Evolutionary conservation across 2,888 invertebrate species (phyloP), one percentile per base, ranked within the genome.

Genomic region (Odontomyia ornata): DNA sequence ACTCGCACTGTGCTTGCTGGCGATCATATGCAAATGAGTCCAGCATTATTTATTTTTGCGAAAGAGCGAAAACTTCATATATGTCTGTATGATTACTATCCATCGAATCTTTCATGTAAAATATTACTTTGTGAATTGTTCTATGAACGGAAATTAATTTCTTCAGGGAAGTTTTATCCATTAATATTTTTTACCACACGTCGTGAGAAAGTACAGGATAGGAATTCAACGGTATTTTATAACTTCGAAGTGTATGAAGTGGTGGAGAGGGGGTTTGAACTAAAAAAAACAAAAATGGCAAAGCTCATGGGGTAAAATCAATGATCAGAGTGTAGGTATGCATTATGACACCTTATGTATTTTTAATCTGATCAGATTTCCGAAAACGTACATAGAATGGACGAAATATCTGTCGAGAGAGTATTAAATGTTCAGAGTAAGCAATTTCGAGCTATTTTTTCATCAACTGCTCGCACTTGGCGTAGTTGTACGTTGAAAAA

Each of bases 381-480:
- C 88, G 94, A 28, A 93, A 93, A 83, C 89, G 91, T n/a, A n/a
- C n/a, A n/a, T 4, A 89, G 91, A 36, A 89, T 95, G 86, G 90
- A 90, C 80, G 91, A 92, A 77, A 92, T 95, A 62, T 93, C 93
- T 13, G 95, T 95, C 1, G 95, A 95, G 83, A 88, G 95, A 77
- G 94, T 95, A 1, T 88, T 94, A 13, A 95, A 95, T 85, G 94
- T 95, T 0, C 95, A 95, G 87, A 95, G 95, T 83, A 95, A 95
- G 83, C 95, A 95, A 86, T 95, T 95, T 84, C 89, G 94, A 9
- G 94, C 92, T 0, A 91, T 95, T 69, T 92, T 95, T 82, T 87
- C 95, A 77, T 94, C 94, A 52, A 94, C 94, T 0, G 88, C 87
- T 27, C 89, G 92, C 75, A 95, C 94, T 5, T 88, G 93, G 46